A percentile compares a stretch with the other conserved stretches of the same genome.
phyloP scores from a whole-genome alignment of 1,140 invertebrate genomes.

The Nasonia giraulti region DNA sequence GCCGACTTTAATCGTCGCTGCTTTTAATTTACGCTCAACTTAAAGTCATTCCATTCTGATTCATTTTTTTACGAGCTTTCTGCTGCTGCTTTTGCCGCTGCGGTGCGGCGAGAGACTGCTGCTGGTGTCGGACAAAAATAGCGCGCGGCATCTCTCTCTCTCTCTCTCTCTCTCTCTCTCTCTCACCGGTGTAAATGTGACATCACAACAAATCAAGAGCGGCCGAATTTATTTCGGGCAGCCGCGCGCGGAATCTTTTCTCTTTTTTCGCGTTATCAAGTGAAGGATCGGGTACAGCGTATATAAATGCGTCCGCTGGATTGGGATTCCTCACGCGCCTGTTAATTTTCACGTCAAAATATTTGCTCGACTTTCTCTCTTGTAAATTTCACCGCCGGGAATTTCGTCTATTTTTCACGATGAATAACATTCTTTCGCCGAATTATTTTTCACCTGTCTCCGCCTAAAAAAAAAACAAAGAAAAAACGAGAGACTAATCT shows the following conservation, averaged over 20 bases:
- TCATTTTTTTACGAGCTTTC: conserved; percentile 26
- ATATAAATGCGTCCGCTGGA: background rate
- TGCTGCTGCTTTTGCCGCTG: background rate
- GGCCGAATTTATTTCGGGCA: conserved; percentile 4
- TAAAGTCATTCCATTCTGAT: conserved; percentile 22
- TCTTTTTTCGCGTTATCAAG: background rate
- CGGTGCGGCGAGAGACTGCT: background rate
- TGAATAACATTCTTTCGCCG: conserved; percentile 1
- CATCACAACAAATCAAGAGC: conserved; percentile 11
- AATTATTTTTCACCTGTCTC: background rate
- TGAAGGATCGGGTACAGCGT: background rate
- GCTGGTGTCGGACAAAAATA: background rate
- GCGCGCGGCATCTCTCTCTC: background rate
- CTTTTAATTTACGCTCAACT: conserved; percentile 25
- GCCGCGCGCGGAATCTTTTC: background rate
- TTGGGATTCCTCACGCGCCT: background rate
- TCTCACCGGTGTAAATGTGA: background rate
- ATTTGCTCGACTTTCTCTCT: background rate
- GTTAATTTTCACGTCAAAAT: background rate
- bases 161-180: background rate
- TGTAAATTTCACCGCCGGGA: background rate
- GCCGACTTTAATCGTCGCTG: conserved; percentile 24
- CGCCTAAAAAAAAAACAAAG: no score
- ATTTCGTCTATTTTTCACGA: background rate
- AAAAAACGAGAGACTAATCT: background rate